Evolutionary conservation across 2,888 invertebrate genomes (phyloP), one percentile per base, ranked within the genome.

Genomic region (Mythimna impura): DNA sequence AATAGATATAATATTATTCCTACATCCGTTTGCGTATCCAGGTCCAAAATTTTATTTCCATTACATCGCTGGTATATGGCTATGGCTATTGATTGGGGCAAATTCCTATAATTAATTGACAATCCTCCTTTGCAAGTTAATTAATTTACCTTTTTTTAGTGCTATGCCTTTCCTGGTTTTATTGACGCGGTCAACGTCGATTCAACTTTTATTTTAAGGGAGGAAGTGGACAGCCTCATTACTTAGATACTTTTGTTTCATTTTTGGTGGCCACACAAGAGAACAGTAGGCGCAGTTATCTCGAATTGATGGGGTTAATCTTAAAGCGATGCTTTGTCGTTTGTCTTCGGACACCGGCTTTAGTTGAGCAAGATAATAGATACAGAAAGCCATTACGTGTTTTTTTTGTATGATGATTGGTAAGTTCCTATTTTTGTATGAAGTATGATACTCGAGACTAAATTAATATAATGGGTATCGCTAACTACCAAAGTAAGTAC

Each of bases 241-340:
- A 71, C 77, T 85, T 81, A 22, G 40, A 40, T 40, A 82, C 82
- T 83, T 83, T 84, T 88, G 72, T 87, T 89, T 90, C 85, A 82
- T 86, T 89, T 87, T 81, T 64, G 78, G 81, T 83, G 94, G 90
- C 92, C 94, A 93, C 94, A 94, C 93, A 91, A 86, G 89, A 90
- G 88, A 91, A 90, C 91, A 88, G 93, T 92, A 92, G 93, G 89
- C 87, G 88, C 75, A 85, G 87, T 89, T 94, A 94, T 94, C 94
- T 94, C 79, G 89, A 94, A 93, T 92, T 93, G 93, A 94, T 93
- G 91, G 89, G 87, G 89, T 89, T 94, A 94, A 94, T 94, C 94
- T 94, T 90, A 92, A 93, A 93, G 86, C 90, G 92, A 90, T 91
- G 90, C 91, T 93, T 92, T 91, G 93, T 92, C 90, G 91, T 91